Evolutionary conservation across 2,888 invertebrate genomes (phyloP).

Genomic region (Erebia palarica): DNA sequence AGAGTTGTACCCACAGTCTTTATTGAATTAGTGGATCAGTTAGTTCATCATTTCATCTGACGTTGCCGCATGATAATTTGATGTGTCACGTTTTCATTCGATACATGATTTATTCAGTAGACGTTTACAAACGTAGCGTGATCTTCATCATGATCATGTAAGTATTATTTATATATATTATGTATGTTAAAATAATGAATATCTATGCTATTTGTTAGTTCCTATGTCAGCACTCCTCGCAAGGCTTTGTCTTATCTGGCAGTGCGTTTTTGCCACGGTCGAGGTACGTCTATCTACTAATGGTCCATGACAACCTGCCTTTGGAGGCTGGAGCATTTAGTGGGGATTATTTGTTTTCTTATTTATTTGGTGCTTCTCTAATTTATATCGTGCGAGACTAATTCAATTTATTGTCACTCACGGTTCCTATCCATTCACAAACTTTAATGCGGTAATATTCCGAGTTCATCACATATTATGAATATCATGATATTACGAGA

Average conservation of each 20-base stretch:
- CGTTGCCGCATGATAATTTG: conserved; percentile 39
- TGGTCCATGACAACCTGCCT: no score
- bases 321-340: no score
- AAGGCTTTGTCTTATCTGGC: no score
- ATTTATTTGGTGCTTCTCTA: neutral
- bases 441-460: conserved; percentile 61
- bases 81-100: conserved; percentile 22
- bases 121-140: neutral
- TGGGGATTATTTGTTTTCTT: no score
- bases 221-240: no score
- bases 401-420: neutral
- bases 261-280: no score
- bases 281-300: no score
- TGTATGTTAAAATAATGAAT: no score
- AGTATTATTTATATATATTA: no score
- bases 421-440: conserved; percentile 54
- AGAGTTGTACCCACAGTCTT: conserved; percentile 54
- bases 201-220: no score
- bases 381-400: neutral
- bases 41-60: conserved; percentile 45
- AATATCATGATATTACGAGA: conserved; percentile 73
- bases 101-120: conserved; percentile 35
- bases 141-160: no score
- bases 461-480: conserved; percentile 73
- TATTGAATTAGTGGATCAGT: conserved; percentile 64